Percentiles rank a stretch among this genome's conserved stretches.
phyloP scores from a whole-genome alignment of 2,113 vertebrate genomes.

The Tetrax tetrax region DNA sequence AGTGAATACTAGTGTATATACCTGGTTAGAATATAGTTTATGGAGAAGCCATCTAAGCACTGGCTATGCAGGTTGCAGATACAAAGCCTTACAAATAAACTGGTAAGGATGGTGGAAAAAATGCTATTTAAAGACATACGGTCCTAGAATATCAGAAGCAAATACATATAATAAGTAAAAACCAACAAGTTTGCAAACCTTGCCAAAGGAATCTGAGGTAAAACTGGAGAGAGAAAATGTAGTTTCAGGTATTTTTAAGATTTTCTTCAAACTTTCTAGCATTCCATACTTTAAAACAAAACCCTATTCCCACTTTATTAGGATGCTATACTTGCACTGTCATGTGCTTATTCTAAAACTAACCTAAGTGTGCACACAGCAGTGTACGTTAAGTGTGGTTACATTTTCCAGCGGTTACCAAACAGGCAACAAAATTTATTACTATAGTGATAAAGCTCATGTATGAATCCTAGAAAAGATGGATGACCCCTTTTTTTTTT shows the following conservation, averaged over 20 bases:
- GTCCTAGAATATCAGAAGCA: not conserved
- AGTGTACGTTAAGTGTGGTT: not conserved
- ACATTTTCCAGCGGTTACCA: not conserved
- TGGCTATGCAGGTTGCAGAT: not conserved
- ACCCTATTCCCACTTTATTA: not conserved
- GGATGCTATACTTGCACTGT: not conserved
- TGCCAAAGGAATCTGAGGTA: not conserved
- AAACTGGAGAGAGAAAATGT: not conserved
- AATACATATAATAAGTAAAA: not conserved
- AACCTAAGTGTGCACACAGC: not conserved
- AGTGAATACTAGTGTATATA: not conserved
- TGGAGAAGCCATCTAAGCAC: not conserved
- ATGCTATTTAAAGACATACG: not conserved
- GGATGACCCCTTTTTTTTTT: not conserved
- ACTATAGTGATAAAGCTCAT: not conserved
- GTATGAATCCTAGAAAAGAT: not conserved
- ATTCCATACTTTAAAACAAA: not conserved
- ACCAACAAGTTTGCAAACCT: not conserved
- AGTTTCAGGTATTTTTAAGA: not conserved
- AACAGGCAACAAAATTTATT: not conserved
- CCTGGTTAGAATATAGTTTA: not conserved
- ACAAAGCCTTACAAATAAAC: not conserved
- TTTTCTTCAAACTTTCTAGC: not conserved
- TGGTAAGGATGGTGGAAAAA: not conserved
- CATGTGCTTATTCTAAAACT: not conserved